A percentile compares a stretch with the other conserved stretches of the same genome.
Conservation (phyloP, 2,113 vertebrate genomes). For the Rhinoderma darwinii region DNA sequence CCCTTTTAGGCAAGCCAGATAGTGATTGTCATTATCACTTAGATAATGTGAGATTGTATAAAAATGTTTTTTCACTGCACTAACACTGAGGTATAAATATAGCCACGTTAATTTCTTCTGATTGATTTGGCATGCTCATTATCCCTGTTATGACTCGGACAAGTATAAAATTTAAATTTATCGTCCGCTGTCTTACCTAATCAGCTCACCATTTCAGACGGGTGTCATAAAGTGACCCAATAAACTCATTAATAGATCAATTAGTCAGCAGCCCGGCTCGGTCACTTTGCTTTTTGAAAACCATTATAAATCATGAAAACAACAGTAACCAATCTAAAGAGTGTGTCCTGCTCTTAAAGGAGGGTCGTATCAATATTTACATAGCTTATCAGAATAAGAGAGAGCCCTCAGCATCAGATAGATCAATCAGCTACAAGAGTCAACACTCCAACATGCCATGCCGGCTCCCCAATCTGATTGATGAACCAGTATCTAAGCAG, state of each 20-base stretch:
- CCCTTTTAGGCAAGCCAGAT: too few species aligned
- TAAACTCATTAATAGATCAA: conserved; percentile 54
- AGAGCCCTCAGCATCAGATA: conserved; percentile 10
- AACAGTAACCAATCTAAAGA: conserved; percentile 25
- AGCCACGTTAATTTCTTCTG: background rate
- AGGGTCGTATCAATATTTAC: conserved; percentile 56
- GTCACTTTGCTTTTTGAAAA: conserved; percentile 28
- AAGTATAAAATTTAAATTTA: conserved; percentile 34
- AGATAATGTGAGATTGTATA: background rate
- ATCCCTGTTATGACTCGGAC: background rate
- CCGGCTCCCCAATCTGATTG: conserved; percentile 3
- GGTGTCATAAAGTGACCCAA: conserved; percentile 51
- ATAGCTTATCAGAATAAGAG: conserved; percentile 54
- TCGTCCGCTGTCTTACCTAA: conserved; percentile 27
- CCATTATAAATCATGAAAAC: conserved; percentile 53
- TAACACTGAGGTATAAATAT: background rate
- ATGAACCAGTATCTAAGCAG: conserved; percentile 36
- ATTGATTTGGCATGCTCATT: background rate
- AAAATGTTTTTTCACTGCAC: background rate
- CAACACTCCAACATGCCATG: conserved; percentile 50
- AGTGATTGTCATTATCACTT: too few species aligned
- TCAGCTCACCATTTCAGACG: conserved; percentile 35
- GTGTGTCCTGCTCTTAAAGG: conserved; percentile 31
- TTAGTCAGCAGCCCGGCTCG: conserved; percentile 45
- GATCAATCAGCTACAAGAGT: conserved; percentile 50